Evolutionary conservation across 2,113 vertebrate species (phyloP), one percentile per base, ranked within the genome.

Genomic region (Micromys minutus): DNA sequence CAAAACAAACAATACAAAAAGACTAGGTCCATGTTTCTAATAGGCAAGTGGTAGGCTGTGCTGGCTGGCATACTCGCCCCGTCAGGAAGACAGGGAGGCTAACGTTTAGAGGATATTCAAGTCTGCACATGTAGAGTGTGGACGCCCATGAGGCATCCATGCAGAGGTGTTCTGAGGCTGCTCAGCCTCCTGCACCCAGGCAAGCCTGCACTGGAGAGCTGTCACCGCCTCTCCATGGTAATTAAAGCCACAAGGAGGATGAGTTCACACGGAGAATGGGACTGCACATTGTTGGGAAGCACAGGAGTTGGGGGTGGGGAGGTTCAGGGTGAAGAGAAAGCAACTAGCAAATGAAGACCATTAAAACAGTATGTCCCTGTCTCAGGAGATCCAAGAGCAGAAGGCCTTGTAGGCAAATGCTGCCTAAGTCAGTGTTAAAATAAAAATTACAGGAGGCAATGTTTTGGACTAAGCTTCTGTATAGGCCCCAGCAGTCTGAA

Each of bases 191-290:
- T 39, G 47, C 61, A 94, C 63, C 55, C 6, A 89, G 87, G 47
- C 83, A 96, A 95, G 95, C 79, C 94, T 3, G 0, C 93, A 77
- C 90, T 93, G 67, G 89, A 61, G 52, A 86, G 47, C 26, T 0
- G 71, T 24, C 36, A 36, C 9, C 36, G n/a, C 84, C 85, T 84
- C 5, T 5, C 17, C 13, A 52, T 63, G 47, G n/a, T 90, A 74
- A 89, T 63, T 67, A 91, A 86, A 89, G 59, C 74, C 63, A 72
- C 0, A 7, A 57, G 50, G 42, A 87, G 42, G 77, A 52, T 75
- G 95, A 96, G 69, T 91, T 96, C 89, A 91, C 77, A n/a, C 34
- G 29, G 65, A 84, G 75, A 95, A 77, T 21, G 16, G 17, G 15
- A 8, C 4, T 34, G 45, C 76, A 24, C 6, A 22, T 39, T 31